Percentiles rank a stretch among this genome's conserved stretches.
Evolutionary conservation across 2,113 vertebrate genomes (phyloP).

Genomic region (Herpetotheres cachinnans): DNA sequence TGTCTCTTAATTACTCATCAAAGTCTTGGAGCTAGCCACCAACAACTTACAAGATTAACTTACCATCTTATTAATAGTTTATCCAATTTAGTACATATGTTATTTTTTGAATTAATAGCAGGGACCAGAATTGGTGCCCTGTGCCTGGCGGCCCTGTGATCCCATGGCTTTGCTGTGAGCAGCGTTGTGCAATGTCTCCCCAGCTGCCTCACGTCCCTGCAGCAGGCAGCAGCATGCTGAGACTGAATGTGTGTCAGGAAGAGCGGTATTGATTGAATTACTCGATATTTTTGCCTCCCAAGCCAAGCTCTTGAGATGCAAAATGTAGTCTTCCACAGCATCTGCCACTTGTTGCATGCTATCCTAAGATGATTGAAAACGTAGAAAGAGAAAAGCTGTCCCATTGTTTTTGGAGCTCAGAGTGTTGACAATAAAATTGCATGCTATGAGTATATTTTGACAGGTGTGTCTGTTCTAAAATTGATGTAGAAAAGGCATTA

Average conservation of each 20-base stretch:
- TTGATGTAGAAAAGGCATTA: neutral
- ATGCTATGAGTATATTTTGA: neutral
- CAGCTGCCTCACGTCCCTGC: neutral
- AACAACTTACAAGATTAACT: neutral
- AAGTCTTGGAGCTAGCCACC: neutral
- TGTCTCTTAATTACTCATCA: neutral
- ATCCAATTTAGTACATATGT: neutral
- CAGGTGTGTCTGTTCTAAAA: neutral
- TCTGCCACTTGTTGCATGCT: neutral
- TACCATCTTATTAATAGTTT: neutral
- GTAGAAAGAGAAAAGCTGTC: slow-evolving; percentile 1
- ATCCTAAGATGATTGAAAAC: neutral
- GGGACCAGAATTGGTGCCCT: neutral
- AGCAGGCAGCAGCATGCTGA: neutral
- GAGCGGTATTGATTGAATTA: neutral
- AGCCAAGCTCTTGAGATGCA: neutral
- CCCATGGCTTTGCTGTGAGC: neutral
- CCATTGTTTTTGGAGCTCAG: neutral
- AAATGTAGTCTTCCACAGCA: neutral
- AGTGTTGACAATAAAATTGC: slow-evolving; percentile 22
- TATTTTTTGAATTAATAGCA: neutral
- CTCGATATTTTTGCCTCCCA: neutral
- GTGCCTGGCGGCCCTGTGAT: neutral
- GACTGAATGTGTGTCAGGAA: neutral
- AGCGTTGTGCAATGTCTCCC: neutral